Conservation (phyloP, 2,888 invertebrate species). For the Trichacis sp. region DNA sequence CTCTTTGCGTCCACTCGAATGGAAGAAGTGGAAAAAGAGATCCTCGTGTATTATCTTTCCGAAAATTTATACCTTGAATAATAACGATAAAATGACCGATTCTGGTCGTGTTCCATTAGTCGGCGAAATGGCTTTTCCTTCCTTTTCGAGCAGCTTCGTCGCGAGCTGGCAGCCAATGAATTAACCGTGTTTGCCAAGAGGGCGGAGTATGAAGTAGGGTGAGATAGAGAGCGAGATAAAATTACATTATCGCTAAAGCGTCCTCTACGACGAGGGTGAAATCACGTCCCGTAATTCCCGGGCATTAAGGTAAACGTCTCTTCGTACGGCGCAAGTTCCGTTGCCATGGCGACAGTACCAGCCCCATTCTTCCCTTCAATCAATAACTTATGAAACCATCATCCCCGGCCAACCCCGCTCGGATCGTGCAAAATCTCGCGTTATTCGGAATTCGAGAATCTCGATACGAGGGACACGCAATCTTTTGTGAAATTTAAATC, state of each 20-base stretch:
- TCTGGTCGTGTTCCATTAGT: slow-evolving; percentile 37
- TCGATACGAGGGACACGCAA: too few relatives aligned
- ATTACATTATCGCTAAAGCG: slow-evolving; percentile 67
- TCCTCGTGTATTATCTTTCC: neutral
- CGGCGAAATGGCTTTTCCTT: slow-evolving; percentile 34
- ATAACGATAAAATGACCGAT: slow-evolving; percentile 18
- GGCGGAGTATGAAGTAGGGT: slow-evolving; percentile 38
- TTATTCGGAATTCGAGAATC: too few relatives aligned
- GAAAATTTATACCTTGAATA: slow-evolving; percentile 3
- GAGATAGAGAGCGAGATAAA: slow-evolving; percentile 55
- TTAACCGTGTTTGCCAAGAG: slow-evolving; percentile 40
- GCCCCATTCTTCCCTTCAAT: slow-evolving; percentile 58
- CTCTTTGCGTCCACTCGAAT: too few relatives aligned
- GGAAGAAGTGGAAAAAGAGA: too few relatives aligned
- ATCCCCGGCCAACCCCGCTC: too few relatives aligned
- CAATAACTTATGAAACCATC: slow-evolving; percentile 67
- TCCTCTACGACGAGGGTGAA: slow-evolving; percentile 56
- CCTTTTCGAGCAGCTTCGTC: slow-evolving; percentile 29
- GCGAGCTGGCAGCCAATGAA: slow-evolving; percentile 37
- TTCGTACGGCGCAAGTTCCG: slow-evolving; percentile 49
- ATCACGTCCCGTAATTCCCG: slow-evolving; percentile 68
- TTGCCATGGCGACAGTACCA: slow-evolving; percentile 43
- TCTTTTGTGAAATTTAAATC: too few relatives aligned
- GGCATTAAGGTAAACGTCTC: slow-evolving; percentile 68
- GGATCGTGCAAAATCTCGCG: too few relatives aligned